A percentile compares a stretch with the other conserved stretches of the same genome.
Conservation (phyloP, 2,888 invertebrate genomes). For the Hetaerina titia region DNA sequence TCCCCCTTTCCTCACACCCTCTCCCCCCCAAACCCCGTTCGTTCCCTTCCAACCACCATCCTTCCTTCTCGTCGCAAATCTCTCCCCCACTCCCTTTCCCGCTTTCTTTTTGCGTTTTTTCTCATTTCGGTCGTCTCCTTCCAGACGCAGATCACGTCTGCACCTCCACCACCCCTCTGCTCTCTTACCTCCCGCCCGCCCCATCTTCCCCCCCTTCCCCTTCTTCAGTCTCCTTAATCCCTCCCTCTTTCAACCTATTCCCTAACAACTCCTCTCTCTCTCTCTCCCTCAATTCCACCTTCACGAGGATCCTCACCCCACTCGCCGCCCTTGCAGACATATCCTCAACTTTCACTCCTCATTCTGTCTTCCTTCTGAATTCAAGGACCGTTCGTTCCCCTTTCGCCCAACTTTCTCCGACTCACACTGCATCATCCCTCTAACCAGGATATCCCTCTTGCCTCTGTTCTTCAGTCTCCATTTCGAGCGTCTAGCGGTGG, state of each 20-base stretch:
- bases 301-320: not conserved
- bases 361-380: not conserved
- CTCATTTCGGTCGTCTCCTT: constrained; percentile 46
- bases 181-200: not conserved
- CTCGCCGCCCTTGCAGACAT: not conserved
- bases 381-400: not conserved
- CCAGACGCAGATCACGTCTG: constrained; percentile 49
- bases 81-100: not conserved
- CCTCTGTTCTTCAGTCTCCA: not conserved
- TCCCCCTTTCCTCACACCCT: not conserved
- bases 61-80: not conserved
- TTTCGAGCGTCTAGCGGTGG: not conserved
- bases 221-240: not conserved
- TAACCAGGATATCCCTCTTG: not conserved
- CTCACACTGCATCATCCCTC: too few species aligned
- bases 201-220: not conserved
- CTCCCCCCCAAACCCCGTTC: not conserved
- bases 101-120: constrained; percentile 23
- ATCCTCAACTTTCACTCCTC: not conserved
- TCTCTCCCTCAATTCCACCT: not conserved
- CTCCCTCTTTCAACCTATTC: not conserved
- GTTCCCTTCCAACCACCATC: not conserved
- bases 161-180: not conserved
- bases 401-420: not conserved
- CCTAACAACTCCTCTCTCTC: not conserved